phyloP scores from a whole-genome alignment of 2,888 invertebrate species.

The Oligia fasciuncula region DNA sequence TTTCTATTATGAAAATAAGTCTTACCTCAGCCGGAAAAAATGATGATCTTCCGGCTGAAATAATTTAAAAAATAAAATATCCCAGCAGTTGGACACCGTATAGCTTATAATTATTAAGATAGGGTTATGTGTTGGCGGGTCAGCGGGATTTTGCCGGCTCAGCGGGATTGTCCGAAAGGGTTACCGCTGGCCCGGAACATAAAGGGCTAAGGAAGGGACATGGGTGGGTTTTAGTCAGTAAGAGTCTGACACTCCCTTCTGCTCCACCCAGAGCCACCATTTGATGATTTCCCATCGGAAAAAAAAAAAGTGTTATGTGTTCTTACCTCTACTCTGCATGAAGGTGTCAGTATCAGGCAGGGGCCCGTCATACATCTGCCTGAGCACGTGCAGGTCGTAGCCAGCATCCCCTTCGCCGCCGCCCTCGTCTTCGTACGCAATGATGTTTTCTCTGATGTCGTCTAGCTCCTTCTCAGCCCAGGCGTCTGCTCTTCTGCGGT shows the following conservation, averaged over 20 bases:
- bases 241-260: too few species aligned
- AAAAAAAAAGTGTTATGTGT: neutral
- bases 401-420: constrained; percentile 99
- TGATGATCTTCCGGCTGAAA: too few species aligned
- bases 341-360: constrained; percentile 89
- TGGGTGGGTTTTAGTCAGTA: too few species aligned
- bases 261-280: too few species aligned
- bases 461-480: constrained; percentile 97
- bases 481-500: constrained; percentile 95
- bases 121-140: neutral
- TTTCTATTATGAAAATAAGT: neutral
- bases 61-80: too few species aligned
- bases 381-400: constrained; percentile 95
- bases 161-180: too few species aligned
- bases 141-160: too few species aligned
- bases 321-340: constrained; percentile 87
- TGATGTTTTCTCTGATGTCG: constrained; percentile 98
- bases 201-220: too few species aligned
- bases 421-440: constrained; percentile 99
- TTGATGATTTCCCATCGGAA: too few species aligned
- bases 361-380: constrained; percentile 91
- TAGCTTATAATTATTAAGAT: neutral
- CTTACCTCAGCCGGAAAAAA: neutral
- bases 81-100: neutral
- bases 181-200: too few species aligned